These are phyloP conservation scores for Syngnathus acus DNA, from an alignment of 2,797 vertebrate genomes.

Conservation along the genomic window DNA sequence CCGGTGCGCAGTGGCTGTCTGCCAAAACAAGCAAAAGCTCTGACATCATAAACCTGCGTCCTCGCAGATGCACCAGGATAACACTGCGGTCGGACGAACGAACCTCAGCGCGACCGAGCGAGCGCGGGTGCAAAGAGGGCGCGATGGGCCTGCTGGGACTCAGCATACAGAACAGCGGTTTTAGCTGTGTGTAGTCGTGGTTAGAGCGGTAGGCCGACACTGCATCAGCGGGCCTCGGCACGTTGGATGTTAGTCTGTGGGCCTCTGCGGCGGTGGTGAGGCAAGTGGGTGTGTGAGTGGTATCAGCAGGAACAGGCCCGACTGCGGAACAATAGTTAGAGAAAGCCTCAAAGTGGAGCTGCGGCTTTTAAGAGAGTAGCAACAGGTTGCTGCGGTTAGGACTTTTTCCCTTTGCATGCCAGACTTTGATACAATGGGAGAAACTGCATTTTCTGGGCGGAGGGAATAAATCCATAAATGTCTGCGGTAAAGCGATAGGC, in stretches of 20 bases:
- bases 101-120: conserved; percentile 47
- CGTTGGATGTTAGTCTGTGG: conserved; percentile 44
- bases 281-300: conserved; percentile 39
- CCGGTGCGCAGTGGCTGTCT: conserved; percentile 57
- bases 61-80: conserved; percentile 63
- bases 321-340: conserved; percentile 22
- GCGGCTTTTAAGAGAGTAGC: conserved; percentile 38
- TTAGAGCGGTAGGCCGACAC: conserved; percentile 61
- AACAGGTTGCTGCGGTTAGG: conserved; percentile 41
- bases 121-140: conserved; percentile 49
- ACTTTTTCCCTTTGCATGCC: conserved; percentile 6
- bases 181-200: conserved; percentile 13
- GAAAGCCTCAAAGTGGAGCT: conserved; percentile 35
- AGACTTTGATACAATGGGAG: conserved; percentile 15
- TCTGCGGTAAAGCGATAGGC: conserved; percentile 35
- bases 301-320: conserved; percentile 36
- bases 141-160: conserved; percentile 56
- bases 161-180: conserved; percentile 46
- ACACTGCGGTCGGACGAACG: conserved; percentile 58
- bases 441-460: conserved; percentile 14
- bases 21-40: conserved; percentile 71
- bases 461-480: conserved; percentile 17
- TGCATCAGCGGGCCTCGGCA: conserved; percentile 47
- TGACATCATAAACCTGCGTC: conserved; percentile 78
- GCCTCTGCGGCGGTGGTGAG: conserved; percentile 42